Evolutionary conservation across 2,113 vertebrate species (phyloP), one percentile per base, ranked within the genome.

Genomic region (Galemys pyrenaicus): DNA sequence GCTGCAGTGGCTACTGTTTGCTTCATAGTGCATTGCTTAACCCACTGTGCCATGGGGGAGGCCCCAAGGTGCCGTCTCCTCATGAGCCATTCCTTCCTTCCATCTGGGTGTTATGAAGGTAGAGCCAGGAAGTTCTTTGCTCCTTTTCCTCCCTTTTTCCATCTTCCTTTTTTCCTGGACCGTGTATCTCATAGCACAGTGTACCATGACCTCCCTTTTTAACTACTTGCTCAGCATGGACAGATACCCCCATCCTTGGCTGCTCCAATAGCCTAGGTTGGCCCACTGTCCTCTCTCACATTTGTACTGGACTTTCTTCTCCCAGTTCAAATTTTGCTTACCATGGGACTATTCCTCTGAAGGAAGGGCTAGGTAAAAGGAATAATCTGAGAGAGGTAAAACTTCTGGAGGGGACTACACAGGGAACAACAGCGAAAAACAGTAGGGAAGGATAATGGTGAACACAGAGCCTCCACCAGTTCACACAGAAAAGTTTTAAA

Each of bases 161-260:
- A 54, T 68, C 15, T 24, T 5, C 37, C 17, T 11, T 74, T 35
- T n/a, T 75, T 41, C 51, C 49, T 60, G 17, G 30, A 60, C 41
- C 62, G 20, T 44, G 3, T 6, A 32, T 26, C 8, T 0, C 51
- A 24, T 15, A 30, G 35, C 2, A 0, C 0, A 0, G 20, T 9
- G 26, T n/a, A 16, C 79, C 49, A 39, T 1, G 67, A 39, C 4
- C 9, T 39, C 35, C 67, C 35, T 39, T 70, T 70, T 17, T 67
- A 7, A n/a, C 32, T 12, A 19, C 32, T 68, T 30, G 26, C 60
- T 62, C 26, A 62, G 28, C 28, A 3, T 30, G 20, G 54, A 56
- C 54, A 56, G 54, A 22, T 8, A 1, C 30, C 26, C 26, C 9
- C 1, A 20, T 51, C 74, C 24, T 26, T 24, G 51, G 22, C 41